Evolutionary conservation across 2,888 invertebrate genomes (phyloP), one percentile per base, ranked within the genome.

Genomic region (Heliconius hortense): DNA sequence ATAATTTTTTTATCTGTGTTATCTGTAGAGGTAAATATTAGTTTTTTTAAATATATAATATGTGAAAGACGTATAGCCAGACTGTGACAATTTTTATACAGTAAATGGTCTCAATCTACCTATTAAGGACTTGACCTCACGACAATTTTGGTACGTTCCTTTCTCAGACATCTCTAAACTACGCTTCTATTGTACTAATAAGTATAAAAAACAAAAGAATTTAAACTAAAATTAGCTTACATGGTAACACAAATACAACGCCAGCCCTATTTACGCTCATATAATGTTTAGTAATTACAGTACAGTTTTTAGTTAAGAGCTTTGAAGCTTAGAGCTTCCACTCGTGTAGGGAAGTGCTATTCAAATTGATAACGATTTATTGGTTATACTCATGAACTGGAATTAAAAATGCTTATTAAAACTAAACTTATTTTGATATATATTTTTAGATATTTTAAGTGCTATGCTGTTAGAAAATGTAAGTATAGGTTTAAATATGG

Each of bases 231-330:
- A 66, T 24, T 28, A 31, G 5, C n/a, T n/a, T 11, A 53, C 7
- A 53, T 53, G 11, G 21, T 21, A 68, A 68, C 13, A 53, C 18
- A 68, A 18, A 28, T 68, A 48, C 11, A 31, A 53, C 48, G n/a
- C 18, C 48, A 48, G 28, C 28, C 68, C 53, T 53, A 68, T 60
- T 26, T 21, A 56, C 28, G 28, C 35, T 71, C 70, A 71, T 71
- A 60, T 56, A 71, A 59, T 71, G 59, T 71, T 71, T 60, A 60
- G 70, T 71, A 59, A 71, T 71, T 71, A 60, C 35, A 71, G 70
- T 59, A 70, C 59, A 59, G 26, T 59, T 59, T 59, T 70, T 31
- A 59, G 70, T 71, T 24, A 28, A 71, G 60, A 71, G 70, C 70
- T 71, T 71, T 71, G 39, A 71, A 71, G 70, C 60, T 35, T 60